Conservation (phyloP, 2,888 invertebrate genomes). For the Dryobotodes eremita region DNA sequence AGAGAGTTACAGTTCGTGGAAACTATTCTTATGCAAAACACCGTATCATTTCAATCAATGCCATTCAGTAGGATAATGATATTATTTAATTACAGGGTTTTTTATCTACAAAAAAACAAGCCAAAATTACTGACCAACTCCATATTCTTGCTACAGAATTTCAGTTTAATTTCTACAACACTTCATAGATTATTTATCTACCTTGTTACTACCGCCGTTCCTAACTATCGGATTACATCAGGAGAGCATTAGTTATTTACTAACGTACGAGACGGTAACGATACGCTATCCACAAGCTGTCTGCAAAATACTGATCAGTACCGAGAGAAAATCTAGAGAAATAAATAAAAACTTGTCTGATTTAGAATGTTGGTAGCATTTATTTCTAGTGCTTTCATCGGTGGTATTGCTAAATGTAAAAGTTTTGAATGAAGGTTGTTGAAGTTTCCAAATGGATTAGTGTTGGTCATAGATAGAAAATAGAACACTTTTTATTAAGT, state of each 20-base stretch:
- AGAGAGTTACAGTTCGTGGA: neutral
- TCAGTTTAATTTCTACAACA: constrained; percentile 22
- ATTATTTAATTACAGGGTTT: neutral
- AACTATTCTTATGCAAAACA: neutral
- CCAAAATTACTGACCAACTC: neutral
- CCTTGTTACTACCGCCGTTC: constrained; percentile 21
- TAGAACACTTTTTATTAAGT: no score
- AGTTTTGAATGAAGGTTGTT: neutral
- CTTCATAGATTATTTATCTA: constrained; percentile 40
- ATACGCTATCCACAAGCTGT: constrained; percentile 38
- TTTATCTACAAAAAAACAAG: neutral
- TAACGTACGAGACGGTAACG: constrained; percentile 28
- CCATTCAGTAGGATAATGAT: no score
- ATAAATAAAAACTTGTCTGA: constrained; percentile 10
- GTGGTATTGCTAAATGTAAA: neutral
- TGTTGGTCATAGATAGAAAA: neutral
- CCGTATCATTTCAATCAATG: neutral
- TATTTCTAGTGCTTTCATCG: constrained; percentile 12
- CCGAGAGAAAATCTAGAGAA: constrained; percentile 13
- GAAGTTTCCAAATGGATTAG: neutral
- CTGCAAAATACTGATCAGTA: constrained; percentile 3
- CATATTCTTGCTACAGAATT: neutral
- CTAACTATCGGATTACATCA: constrained; percentile 32
- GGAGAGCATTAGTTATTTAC: constrained; percentile 54
- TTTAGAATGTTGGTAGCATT: constrained; percentile 11